These are phyloP conservation scores for Drosophila seguyi DNA, from an alignment of 1,140 invertebrate genomes.

Conservation along the genomic window DNA sequence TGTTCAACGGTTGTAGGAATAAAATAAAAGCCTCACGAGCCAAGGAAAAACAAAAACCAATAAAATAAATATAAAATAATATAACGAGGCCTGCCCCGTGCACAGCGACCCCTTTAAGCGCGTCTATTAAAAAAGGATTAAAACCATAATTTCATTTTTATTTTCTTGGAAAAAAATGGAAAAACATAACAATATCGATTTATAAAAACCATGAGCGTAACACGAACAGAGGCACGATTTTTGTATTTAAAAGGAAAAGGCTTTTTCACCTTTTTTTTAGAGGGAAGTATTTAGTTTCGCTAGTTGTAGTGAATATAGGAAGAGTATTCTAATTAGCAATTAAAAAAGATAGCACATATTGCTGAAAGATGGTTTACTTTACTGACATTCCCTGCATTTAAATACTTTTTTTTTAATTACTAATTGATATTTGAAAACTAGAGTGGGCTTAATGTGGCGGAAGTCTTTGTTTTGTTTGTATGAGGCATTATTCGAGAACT, in stretches of 20 bases:
- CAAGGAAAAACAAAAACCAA: slow-evolving; percentile 44
- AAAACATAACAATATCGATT: neutral
- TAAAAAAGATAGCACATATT: neutral
- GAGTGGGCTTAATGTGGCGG: neutral
- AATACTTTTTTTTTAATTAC: neutral
- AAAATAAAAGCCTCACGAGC: slow-evolving; percentile 47
- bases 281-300: neutral
- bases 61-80: slow-evolving; percentile 33
- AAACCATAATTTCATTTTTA: slow-evolving; percentile 40
- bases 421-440: neutral
- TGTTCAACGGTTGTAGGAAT: slow-evolving; percentile 34
- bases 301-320: neutral
- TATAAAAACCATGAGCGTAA: slow-evolving; percentile 8
- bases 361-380: neutral
- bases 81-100: neutral
- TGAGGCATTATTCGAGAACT: neutral
- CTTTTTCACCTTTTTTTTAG: neutral
- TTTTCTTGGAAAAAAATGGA: slow-evolving; percentile 8
- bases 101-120: neutral
- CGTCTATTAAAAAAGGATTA: slow-evolving; percentile 50
- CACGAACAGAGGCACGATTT: neutral
- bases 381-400: neutral
- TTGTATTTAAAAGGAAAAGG: slow-evolving; percentile 1
- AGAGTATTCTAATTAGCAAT: neutral
- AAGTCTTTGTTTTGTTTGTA: slow-evolving; percentile 3